These are phyloP conservation scores for Rhingia rostrata DNA, from an alignment of 2,888 invertebrate genomes.

Conservation along the genomic window DNA sequence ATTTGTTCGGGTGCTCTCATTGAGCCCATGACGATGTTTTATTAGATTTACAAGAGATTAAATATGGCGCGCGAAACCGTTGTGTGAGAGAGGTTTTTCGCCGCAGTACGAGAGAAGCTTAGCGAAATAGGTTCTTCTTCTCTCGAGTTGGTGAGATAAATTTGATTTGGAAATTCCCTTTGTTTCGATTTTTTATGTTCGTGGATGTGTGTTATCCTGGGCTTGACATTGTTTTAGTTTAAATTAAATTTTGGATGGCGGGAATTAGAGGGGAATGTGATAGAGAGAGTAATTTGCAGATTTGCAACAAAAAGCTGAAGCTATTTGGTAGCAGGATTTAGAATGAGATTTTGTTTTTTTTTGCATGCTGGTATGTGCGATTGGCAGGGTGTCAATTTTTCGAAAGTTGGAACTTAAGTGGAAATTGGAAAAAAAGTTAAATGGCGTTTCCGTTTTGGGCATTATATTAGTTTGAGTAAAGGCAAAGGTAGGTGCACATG, in stretches of 20 bases:
- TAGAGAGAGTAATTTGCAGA: constrained; percentile 46
- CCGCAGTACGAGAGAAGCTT: constrained; percentile 12
- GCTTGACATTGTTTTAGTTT: constrained; percentile 52
- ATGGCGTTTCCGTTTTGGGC: neutral
- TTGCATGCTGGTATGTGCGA: neutral
- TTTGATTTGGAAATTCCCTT: constrained; percentile 34
- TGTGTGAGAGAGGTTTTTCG: constrained; percentile 11
- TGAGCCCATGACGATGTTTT: constrained; percentile 61
- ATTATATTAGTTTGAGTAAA: too few relatives aligned
- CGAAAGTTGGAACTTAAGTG: neutral
- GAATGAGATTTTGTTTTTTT: constrained; percentile 8
- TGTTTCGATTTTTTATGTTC: neutral
- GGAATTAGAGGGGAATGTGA: neutral
- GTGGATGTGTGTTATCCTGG: neutral
- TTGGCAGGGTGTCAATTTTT: constrained; percentile 13
- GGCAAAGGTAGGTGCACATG: too few relatives aligned
- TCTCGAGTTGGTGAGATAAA: constrained; percentile 31
- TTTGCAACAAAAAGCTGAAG: constrained; percentile 39
- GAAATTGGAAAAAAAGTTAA: neutral
- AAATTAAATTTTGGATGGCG: constrained; percentile 56
- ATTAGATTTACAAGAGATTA: constrained; percentile 67
- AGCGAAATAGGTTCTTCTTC: constrained; percentile 28
- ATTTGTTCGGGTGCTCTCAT: constrained; percentile 56
- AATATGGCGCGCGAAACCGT: constrained; percentile 46
- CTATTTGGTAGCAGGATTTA: constrained; percentile 13